Conservation (phyloP, 2,888 invertebrate genomes). For the Hofmannophila pseudospretella region DNA sequence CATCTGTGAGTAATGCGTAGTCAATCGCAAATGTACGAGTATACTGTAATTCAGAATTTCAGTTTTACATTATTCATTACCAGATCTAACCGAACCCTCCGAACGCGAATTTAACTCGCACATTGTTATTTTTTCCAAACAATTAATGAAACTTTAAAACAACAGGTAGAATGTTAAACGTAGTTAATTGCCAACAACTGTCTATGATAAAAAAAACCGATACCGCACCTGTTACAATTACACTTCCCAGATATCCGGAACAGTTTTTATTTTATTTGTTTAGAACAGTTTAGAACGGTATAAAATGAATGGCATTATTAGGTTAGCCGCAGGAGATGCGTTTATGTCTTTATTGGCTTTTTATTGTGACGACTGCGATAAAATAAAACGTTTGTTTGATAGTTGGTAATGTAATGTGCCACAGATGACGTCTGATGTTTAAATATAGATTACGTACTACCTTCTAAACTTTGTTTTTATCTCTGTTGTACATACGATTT, state of each 20-base stretch:
- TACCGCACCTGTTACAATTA: conserved; percentile 60
- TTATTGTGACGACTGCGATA: conserved; percentile 51
- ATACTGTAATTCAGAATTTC: too few relatives aligned
- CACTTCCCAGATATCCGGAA: conserved; percentile 25
- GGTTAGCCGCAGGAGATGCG: conserved; percentile 69
- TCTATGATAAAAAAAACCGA: conserved; percentile 34
- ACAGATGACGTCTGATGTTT: conserved; percentile 42
- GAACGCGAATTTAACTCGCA: too few relatives aligned
- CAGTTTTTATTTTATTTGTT: conserved; percentile 69
- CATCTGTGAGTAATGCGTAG: too few relatives aligned
- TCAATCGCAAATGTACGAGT: too few relatives aligned
- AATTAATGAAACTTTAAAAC: conserved; percentile 32
- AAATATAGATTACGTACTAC: too few relatives aligned
- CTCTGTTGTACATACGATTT: too few relatives aligned
- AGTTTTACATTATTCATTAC: too few relatives aligned
- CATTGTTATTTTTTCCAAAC: not conserved
- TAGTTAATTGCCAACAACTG: conserved; percentile 52
- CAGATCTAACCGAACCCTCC: too few relatives aligned
- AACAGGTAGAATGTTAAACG: conserved; percentile 65
- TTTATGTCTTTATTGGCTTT: conserved; percentile 64
- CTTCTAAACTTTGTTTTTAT: too few relatives aligned
- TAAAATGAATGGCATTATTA: conserved; percentile 60
- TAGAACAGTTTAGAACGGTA: conserved; percentile 55
- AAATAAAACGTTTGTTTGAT: conserved; percentile 31
- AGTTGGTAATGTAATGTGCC: conserved; percentile 24